These are phyloP conservation scores for Gallinago jamesoni DNA, from an alignment of 2,113 vertebrate species.

Conservation along the genomic window DNA sequence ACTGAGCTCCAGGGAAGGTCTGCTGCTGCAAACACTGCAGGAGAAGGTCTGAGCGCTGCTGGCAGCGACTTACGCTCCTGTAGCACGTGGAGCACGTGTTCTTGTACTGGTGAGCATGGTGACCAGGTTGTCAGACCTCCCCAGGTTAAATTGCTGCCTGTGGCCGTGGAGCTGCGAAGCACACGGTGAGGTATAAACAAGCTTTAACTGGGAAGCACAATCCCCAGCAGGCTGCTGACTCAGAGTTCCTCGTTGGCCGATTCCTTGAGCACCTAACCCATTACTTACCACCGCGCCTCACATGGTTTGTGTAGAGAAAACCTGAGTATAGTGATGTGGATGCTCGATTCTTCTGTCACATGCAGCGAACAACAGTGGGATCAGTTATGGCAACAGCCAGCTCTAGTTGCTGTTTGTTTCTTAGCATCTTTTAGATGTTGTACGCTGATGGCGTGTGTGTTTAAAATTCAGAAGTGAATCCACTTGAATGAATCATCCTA, in stretches of 20 bases:
- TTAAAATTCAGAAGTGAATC: neutral
- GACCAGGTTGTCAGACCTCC: neutral
- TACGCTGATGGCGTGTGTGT: neutral
- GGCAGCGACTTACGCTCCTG: neutral
- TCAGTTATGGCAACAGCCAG: neutral
- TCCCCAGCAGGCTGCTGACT: neutral
- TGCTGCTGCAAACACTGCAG: neutral
- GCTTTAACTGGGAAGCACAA: neutral
- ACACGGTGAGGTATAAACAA: neutral
- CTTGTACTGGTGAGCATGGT: neutral
- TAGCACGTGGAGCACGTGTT: neutral
- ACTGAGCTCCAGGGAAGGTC: neutral
- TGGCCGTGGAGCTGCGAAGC: fast-evolving
- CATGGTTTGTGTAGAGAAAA: neutral
- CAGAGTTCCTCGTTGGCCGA: neutral
- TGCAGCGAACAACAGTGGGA: neutral
- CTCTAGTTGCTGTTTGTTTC: neutral
- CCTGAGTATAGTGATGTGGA: neutral
- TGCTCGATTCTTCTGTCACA: neutral
- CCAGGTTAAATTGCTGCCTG: neutral
- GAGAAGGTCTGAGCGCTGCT: neutral
- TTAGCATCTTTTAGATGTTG: neutral
- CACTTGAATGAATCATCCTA: neutral
- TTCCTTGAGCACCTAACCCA: neutral
- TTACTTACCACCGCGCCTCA: neutral